Percentiles rank a stretch among this genome's conserved stretches.
Conservation (phyloP, 2,113 vertebrate species). For the Rhinogobius similis region DNA sequence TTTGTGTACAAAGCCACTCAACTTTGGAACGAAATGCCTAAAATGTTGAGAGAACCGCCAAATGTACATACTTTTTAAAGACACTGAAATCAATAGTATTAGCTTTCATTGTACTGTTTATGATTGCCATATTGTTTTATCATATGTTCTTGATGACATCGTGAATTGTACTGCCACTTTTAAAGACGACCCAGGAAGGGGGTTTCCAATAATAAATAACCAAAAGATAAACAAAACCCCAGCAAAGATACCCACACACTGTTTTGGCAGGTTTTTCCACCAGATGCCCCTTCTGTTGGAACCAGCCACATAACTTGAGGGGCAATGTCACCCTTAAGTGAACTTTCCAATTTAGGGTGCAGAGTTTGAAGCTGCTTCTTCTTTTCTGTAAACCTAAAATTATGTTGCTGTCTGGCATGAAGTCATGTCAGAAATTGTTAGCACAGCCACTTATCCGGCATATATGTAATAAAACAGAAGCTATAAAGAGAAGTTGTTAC, state of each 20-base stretch:
- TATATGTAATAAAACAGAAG: background rate
- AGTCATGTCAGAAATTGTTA: background rate
- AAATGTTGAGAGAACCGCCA: too few relatives aligned
- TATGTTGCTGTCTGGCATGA: background rate
- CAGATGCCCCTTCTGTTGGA: background rate
- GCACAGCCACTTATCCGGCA: background rate
- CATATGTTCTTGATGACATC: too few relatives aligned
- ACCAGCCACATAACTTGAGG: background rate
- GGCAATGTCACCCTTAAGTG: background rate
- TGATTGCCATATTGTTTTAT: too few relatives aligned
- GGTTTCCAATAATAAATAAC: too few relatives aligned
- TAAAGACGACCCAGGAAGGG: too few relatives aligned
- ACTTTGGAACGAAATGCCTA: too few relatives aligned
- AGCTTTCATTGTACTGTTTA: too few relatives aligned
- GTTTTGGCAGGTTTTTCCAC: background rate
- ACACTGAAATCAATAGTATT: too few relatives aligned
- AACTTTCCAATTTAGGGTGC: background rate
- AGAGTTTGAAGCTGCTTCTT: background rate
- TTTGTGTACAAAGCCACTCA: too few relatives aligned
- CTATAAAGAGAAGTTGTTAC: constrained; percentile 19
- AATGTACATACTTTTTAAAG: too few relatives aligned
- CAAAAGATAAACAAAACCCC: too few relatives aligned
- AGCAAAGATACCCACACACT: background rate
- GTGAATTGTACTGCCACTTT: too few relatives aligned
- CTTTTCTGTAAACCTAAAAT: background rate